phyloP scores from a whole-genome alignment of 2,113 vertebrate species.

The Chiloscyllium plagiosum region DNA sequence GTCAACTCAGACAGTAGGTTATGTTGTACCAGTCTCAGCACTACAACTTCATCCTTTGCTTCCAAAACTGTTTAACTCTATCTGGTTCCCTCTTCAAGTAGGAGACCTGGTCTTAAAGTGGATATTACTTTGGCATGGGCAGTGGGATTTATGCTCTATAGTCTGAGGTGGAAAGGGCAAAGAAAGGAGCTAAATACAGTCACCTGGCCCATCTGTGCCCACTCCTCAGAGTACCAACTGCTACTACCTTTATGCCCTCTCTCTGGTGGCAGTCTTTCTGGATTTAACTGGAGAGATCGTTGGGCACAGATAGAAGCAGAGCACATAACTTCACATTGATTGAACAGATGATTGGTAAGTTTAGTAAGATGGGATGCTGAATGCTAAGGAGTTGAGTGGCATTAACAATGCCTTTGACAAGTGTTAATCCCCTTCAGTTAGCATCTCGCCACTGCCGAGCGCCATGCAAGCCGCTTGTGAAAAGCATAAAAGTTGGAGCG shows the following conservation, averaged over 20 bases:
- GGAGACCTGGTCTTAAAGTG: neutral
- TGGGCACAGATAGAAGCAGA: neutral
- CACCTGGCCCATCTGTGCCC: neutral
- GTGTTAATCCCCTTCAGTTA: too few species aligned
- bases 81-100: neutral
- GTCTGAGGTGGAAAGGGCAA: neutral
- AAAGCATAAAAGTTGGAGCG: too few species aligned
- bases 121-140: neutral
- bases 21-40: neutral
- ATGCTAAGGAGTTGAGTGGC: too few species aligned
- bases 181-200: neutral
- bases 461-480: too few species aligned
- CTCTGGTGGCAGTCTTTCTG: neutral
- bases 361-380: too few species aligned
- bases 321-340: neutral
- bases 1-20: neutral
- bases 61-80: neutral
- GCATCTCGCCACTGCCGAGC: too few species aligned
- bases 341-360: neutral
- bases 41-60: neutral
- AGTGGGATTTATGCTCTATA: neutral
- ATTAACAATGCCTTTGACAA: too few species aligned
- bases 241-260: neutral
- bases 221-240: neutral
- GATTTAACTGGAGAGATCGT: neutral